A percentile compares a stretch with the other conserved stretches of the same genome.
Evolutionary conservation across 2,113 vertebrate species (phyloP).

Genomic region (Bubalus kerabau): DNA sequence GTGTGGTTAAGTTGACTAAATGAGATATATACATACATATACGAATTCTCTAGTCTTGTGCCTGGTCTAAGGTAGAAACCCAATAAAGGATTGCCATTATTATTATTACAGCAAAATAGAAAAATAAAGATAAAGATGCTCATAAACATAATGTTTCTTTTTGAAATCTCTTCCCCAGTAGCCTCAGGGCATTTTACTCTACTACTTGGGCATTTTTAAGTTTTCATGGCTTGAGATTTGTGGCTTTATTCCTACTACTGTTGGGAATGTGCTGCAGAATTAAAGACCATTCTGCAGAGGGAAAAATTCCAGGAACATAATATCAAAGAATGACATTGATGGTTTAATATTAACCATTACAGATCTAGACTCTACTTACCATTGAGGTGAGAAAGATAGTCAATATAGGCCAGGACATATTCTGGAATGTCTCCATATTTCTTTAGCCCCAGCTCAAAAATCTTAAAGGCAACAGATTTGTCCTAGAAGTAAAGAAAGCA

Average conservation of each 20-base stretch:
- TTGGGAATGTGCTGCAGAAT: not conserved
- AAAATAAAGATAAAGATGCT: slow-evolving; percentile 24
- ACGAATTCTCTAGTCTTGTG: not conserved
- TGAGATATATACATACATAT: not conserved
- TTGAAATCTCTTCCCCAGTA: not conserved
- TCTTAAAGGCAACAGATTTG: slow-evolving; percentile 99
- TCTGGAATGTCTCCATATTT: slow-evolving; percentile 99
- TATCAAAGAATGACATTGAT: slow-evolving; percentile 37
- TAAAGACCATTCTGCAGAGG: slow-evolving; percentile 14
- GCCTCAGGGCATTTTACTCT: not conserved
- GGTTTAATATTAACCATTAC: slow-evolving; percentile 26
- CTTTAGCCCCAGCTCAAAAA: slow-evolving; percentile 98
- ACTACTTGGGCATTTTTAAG: not conserved
- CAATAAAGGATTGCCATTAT: not conserved
- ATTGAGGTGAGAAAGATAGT: slow-evolving; percentile 99
- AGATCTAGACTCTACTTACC: slow-evolving; percentile 82
- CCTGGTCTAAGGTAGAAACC: not conserved
- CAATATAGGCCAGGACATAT: slow-evolving; percentile 98
- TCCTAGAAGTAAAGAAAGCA: slow-evolving; percentile 82
- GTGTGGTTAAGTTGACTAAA: not conserved
- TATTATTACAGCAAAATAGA: not conserved
- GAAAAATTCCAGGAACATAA: slow-evolving; percentile 23
- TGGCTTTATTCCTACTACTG: not conserved
- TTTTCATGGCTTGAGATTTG: not conserved
- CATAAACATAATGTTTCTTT: not conserved